phyloP scores from a whole-genome alignment of 2,113 vertebrate species.

The Thymallus thymallus region DNA sequence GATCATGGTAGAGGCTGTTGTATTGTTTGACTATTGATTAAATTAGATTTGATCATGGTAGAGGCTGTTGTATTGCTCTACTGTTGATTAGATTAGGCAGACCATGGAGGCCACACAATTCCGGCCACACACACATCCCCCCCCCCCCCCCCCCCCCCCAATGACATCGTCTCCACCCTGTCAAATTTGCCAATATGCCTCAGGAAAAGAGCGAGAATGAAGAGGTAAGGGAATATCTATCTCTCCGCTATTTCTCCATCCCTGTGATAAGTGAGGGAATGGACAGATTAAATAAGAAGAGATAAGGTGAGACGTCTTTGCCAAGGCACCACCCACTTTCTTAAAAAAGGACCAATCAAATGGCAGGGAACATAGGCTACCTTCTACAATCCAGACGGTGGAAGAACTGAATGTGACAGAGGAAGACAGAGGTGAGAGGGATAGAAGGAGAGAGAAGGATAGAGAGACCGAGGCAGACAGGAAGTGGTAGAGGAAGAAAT shows the following conservation, averaged over 20 bases:
- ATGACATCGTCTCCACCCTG: neutral
- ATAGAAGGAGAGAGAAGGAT: neutral
- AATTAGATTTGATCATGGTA: neutral
- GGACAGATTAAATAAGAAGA: conserved; percentile 46
- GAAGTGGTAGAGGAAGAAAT: conserved; percentile 4
- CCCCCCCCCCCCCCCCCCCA: neutral
- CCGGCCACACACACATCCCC: neutral
- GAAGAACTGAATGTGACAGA: conserved; percentile 7
- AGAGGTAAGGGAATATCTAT: conserved; percentile 4
- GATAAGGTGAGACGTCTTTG: conserved; percentile 65
- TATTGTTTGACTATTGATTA: too few species aligned
- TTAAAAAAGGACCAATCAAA: conserved; percentile 62
- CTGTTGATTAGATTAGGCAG: conserved; percentile 67
- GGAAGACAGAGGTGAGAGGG: neutral
- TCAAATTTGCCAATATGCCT: conserved; percentile 8
- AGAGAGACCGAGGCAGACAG: neutral
- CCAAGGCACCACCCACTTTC: conserved; percentile 55
- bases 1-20: too few species aligned
- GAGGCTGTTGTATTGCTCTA: conserved; percentile 44
- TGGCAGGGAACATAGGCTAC: conserved; percentile 50
- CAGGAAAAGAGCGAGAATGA: conserved; percentile 4
- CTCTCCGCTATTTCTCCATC: conserved; percentile 54
- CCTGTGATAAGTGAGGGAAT: conserved; percentile 61
- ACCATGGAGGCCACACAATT: conserved; percentile 22
- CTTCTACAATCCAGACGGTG: conserved; percentile 33